phyloP scores from a whole-genome alignment of 2,888 invertebrate species.

The Xanthorhoe spadicearia region DNA sequence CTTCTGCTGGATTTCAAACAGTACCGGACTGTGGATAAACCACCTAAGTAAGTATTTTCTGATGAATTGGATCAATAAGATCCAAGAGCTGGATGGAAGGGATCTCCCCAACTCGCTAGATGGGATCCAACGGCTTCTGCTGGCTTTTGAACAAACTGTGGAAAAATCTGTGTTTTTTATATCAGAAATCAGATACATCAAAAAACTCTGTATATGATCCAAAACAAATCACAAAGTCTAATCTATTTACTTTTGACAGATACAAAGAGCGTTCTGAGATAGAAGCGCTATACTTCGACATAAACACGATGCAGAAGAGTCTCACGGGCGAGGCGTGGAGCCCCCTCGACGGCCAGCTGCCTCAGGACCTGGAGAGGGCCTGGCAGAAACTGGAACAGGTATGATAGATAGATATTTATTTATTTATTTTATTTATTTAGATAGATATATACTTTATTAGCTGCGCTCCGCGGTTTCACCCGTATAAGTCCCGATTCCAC shows the following conservation, averaged over 20 bases:
- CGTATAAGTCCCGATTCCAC: too few species aligned
- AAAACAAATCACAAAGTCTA: too few species aligned
- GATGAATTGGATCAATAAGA: neutral
- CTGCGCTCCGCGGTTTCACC: too few species aligned
- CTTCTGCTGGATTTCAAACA: constrained; percentile 96
- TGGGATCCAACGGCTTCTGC: constrained; percentile 95
- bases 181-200: too few species aligned
- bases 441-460: too few species aligned
- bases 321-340: constrained; percentile 94
- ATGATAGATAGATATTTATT: too few species aligned
- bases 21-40: constrained; percentile 98
- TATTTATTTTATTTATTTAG: too few species aligned
- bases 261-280: constrained; percentile 99
- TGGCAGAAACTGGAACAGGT: constrained; percentile 95
- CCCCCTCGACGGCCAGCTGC: constrained; percentile 94
- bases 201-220: too few species aligned
- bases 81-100: constrained; percentile 88
- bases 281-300: constrained; percentile 97
- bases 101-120: constrained; percentile 97
- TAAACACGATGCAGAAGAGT: constrained; percentile 98
- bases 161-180: constrained; percentile 96
- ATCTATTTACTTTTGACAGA: constrained; percentile 71
- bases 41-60: too few species aligned
- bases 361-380: constrained; percentile 97
- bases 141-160: constrained; percentile 96